phyloP scores from a whole-genome alignment of 2,113 vertebrate genomes.

The Himantopus leucocephalus region DNA sequence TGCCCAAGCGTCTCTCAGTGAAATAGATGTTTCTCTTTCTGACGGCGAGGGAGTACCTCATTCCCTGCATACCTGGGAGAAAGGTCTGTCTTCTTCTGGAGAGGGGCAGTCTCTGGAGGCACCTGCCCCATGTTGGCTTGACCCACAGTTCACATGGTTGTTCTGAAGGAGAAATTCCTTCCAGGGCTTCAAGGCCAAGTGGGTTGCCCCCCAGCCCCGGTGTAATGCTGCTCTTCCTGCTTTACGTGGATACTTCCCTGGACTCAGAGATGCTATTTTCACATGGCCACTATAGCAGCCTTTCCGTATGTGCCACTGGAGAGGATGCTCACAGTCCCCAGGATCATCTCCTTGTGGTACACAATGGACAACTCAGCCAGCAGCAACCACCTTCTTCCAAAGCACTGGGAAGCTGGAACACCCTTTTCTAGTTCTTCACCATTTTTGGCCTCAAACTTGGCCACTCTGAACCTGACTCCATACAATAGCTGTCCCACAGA shows the following conservation, averaged over 20 bases:
- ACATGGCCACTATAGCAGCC: rapidly evolving
- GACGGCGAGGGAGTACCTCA: neutral
- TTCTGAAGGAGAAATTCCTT: neutral
- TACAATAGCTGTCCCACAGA: neutral
- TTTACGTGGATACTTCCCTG: neutral
- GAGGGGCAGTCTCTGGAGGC: neutral
- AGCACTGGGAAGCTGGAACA: neutral
- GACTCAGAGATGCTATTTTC: neutral
- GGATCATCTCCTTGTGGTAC: neutral
- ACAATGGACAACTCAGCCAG: neutral
- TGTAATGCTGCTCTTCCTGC: neutral
- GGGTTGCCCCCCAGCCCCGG: neutral
- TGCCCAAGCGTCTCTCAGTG: rapidly evolving
- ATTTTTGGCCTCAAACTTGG: neutral
- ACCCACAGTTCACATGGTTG: rapidly evolving
- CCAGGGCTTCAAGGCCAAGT: neutral
- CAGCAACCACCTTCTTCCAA: neutral
- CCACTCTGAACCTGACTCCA: rapidly evolving
- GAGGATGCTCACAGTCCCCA: neutral
- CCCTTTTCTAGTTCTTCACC: neutral
- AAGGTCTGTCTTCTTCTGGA: neutral
- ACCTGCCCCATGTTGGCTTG: neutral
- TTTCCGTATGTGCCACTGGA: neutral
- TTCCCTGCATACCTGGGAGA: neutral
- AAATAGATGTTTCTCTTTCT: neutral